Conservation (phyloP, 2,888 invertebrate species). For the Acheta domesticus region DNA sequence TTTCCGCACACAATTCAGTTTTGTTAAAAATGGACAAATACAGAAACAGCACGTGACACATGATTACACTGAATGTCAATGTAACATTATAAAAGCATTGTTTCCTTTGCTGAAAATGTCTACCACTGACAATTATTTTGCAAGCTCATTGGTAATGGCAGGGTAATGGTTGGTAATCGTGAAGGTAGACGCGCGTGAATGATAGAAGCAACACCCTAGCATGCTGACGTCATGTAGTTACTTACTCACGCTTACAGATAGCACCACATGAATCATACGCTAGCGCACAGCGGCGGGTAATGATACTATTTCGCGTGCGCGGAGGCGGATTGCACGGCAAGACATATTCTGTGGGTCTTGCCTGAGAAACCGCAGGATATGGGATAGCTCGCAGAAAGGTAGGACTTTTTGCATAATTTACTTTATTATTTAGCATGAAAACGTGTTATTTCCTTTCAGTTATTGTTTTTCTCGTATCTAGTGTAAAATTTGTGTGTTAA, state of each 20-base stretch:
- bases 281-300: not conserved
- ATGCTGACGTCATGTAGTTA: too few relatives aligned
- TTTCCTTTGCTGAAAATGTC: too few relatives aligned
- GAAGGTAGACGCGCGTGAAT: too few relatives aligned
- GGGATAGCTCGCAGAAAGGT: not conserved
- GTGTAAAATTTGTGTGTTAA: not conserved
- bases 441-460: not conserved
- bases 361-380: constrained; percentile 9
- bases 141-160: too few relatives aligned
- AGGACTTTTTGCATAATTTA: not conserved
- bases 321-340: not conserved
- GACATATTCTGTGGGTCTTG: not conserved
- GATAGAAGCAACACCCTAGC: too few relatives aligned
- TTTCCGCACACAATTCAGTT: too few relatives aligned
- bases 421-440: not conserved
- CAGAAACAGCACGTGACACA: too few relatives aligned
- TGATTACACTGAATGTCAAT: too few relatives aligned
- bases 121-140: too few relatives aligned
- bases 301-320: not conserved
- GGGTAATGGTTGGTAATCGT: too few relatives aligned
- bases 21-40: too few relatives aligned
- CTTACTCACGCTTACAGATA: not conserved
- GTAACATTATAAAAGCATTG: too few relatives aligned
- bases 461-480: not conserved
- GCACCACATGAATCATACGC: not conserved